These are phyloP conservation scores for Rhyzopertha dominica DNA, from an alignment of 1,140 invertebrate species.

Conservation along the genomic window DNA sequence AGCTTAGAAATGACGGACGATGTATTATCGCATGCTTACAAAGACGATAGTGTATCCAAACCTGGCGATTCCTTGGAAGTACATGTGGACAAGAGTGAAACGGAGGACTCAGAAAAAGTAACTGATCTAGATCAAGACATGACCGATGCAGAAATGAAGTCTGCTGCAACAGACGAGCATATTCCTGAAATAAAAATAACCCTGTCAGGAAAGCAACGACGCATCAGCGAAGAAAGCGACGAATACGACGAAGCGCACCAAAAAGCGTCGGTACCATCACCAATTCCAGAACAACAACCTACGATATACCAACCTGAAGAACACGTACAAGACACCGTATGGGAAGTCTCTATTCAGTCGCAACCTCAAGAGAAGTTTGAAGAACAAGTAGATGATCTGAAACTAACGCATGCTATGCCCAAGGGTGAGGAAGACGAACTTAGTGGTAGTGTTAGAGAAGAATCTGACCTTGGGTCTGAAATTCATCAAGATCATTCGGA, in stretches of 20 bases:
- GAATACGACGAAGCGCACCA: slow-evolving; percentile 24
- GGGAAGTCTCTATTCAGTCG: slow-evolving; percentile 59
- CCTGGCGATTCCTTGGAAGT: slow-evolving; percentile 48
- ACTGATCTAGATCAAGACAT: slow-evolving; percentile 43
- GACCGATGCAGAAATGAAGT: slow-evolving; percentile 38
- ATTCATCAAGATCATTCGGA: slow-evolving; percentile 42
- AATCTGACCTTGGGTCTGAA: slow-evolving; percentile 42
- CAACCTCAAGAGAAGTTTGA: slow-evolving; percentile 33
- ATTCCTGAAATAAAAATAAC: slow-evolving; percentile 43
- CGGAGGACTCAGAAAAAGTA: slow-evolving; percentile 48
- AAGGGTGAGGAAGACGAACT: slow-evolving; percentile 11
- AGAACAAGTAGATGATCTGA: slow-evolving; percentile 32
- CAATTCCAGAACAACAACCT: too few species aligned
- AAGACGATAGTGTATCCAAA: slow-evolving; percentile 41
- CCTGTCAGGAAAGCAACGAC: slow-evolving; percentile 38
- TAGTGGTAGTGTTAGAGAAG: slow-evolving; percentile 34
- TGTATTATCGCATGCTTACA: too few species aligned
- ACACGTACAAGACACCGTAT: slow-evolving; percentile 56
- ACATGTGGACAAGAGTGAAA: slow-evolving; percentile 51
- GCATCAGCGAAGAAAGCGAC: slow-evolving; percentile 43
- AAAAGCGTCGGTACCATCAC: slow-evolving; percentile 23
- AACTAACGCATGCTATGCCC: not conserved
- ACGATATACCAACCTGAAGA: slow-evolving; percentile 54
- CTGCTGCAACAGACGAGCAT: slow-evolving; percentile 24
- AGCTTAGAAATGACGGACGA: slow-evolving; percentile 25